Evolutionary conservation across 2,797 vertebrate genomes (phyloP), one percentile per base, ranked within the genome.

Genomic region (Benthosema pterotum): DNA sequence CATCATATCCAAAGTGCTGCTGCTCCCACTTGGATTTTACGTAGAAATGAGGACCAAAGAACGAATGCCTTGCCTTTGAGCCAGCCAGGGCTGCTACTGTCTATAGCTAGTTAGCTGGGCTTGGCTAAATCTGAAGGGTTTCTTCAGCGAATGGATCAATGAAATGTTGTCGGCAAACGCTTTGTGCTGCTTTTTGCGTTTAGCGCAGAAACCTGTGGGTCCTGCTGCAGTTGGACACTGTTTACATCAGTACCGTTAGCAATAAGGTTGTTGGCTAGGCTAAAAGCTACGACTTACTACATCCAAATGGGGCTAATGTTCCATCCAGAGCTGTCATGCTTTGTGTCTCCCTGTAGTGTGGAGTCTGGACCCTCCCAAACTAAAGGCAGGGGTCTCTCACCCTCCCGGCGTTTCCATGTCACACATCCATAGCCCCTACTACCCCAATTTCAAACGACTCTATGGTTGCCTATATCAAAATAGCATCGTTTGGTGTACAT

Each of bases 51-150:
- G 63, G 73, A 25, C 75, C 71, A 79, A 45, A 69, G 60, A 71
- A 67, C 71, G 52, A 22, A 65, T 55, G 72, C 58, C 72, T 60
- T 53, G 57, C 71, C 57, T 76, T 19, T n/a, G n/a, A n/a, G n/a
- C n/a, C 28, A 77, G 74, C 71, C 67, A 80, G 73, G n/a, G 46
- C 45, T 16, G n/a, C n/a, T n/a, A n/a, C n/a, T n/a, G n/a, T n/a
- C n/a, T n/a, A n/a, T n/a, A 25, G 79, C 74, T 84, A 72, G 74
- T 78, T 87, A 78, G 72, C 73, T 32, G 12, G 14, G 42, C 59
- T 67, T 9, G n/a, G n/a, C n/a, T 38, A 38, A 1, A 47, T 19
- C n/a, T 32, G 18, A 13, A 52, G 72, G 78, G n/a, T n/a, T n/a
- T n/a, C 51, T 66, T 52, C 0, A 3, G 52, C 11, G 14, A 45